phyloP scores from a whole-genome alignment of 1,140 invertebrate genomes.

The Caerostris extrusa region DNA sequence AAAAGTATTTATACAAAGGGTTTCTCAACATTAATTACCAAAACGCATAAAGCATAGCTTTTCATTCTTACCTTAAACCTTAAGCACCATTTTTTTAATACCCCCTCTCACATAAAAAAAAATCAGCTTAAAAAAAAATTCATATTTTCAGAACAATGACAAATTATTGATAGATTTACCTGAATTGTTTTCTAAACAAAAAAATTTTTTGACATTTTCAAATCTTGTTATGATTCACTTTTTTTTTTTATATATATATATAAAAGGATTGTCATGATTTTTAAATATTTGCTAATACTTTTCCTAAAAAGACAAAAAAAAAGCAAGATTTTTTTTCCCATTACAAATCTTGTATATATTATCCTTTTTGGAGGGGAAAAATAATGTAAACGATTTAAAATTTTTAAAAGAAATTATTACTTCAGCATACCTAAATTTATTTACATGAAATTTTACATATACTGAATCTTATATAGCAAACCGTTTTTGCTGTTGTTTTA shows the following conservation, averaged over 20 bases:
- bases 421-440: constrained; percentile 60
- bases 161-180: not conserved
- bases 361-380: not conserved
- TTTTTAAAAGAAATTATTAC: constrained; percentile 47
- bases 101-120: constrained; percentile 17
- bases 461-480: constrained; percentile 54
- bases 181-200: constrained; percentile 57
- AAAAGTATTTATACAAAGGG: constrained; percentile 75
- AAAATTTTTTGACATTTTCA: constrained; percentile 48
- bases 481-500: constrained; percentile 63
- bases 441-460: constrained; percentile 66
- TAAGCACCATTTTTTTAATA: constrained; percentile 73
- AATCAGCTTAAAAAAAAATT: constrained; percentile 34
- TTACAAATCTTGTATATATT: constrained; percentile 55
- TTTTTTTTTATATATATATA: constrained; percentile 50
- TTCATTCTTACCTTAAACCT: constrained; percentile 18
- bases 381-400: constrained; percentile 28
- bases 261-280: constrained; percentile 55
- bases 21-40: constrained; percentile 61
- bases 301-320: constrained; percentile 32
- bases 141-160: constrained; percentile 44
- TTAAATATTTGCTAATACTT: constrained; percentile 64
- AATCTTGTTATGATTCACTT: constrained; percentile 53
- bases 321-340: constrained; percentile 9
- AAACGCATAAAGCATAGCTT: constrained; percentile 52